A percentile compares a stretch with the other conserved stretches of the same genome.
Conservation (phyloP, 1,140 invertebrate species). For the Andricus grossulariae region DNA sequence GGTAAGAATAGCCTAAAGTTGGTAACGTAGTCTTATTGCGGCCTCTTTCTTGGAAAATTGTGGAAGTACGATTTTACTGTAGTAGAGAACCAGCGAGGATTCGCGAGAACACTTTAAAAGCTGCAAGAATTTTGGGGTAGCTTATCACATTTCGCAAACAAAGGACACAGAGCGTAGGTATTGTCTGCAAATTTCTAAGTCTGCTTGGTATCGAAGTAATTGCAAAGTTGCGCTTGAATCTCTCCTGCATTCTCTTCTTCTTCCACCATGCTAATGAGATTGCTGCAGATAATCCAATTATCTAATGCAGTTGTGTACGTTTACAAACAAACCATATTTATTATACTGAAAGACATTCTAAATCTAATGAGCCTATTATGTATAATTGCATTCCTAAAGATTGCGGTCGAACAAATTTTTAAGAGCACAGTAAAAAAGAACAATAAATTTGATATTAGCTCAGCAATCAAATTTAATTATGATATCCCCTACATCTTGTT, state of each 20-base stretch:
- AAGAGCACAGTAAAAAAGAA: neutral
- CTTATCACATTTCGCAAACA: slow-evolving; percentile 54
- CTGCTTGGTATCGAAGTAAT: slow-evolving; percentile 42
- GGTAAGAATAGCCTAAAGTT: too few relatives aligned
- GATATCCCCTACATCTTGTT: too few relatives aligned
- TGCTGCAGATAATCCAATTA: slow-evolving; percentile 19
- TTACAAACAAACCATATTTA: slow-evolving; percentile 4
- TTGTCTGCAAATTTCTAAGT: slow-evolving; percentile 51
- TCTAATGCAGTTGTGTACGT: slow-evolving; percentile 15
- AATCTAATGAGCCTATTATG: slow-evolving; percentile 3
- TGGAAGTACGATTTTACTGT: slow-evolving; percentile 46
- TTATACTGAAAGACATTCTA: neutral
- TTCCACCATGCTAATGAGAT: slow-evolving; percentile 39
- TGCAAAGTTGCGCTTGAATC: slow-evolving; percentile 38
- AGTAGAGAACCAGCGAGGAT: slow-evolving; percentile 41
- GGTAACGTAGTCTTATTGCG: neutral
- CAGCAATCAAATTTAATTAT: too few relatives aligned
- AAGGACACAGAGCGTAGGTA: slow-evolving; percentile 44
- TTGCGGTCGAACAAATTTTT: too few relatives aligned
- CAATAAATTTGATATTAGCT: too few relatives aligned
- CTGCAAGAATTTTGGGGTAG: slow-evolving; percentile 47
- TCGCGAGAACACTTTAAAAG: slow-evolving; percentile 52
- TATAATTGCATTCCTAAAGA: neutral
- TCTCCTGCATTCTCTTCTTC: slow-evolving; percentile 43
- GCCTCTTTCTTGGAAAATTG: slow-evolving; percentile 38